Conservation (phyloP, 1,140 invertebrate species). For the Lasioglossum albipes region DNA sequence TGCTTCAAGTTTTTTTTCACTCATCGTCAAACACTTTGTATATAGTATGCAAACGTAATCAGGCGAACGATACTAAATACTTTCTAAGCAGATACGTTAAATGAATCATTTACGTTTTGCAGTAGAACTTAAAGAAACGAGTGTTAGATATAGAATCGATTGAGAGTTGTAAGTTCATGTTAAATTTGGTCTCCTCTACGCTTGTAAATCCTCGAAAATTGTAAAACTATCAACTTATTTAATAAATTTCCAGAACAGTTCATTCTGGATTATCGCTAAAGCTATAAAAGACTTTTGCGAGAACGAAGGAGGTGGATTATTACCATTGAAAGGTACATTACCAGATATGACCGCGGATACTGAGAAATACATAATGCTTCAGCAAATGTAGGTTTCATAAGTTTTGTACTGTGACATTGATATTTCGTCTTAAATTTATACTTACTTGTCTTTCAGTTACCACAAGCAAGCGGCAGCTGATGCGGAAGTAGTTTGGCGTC, state of each 20-base stretch:
- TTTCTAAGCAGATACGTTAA: not conserved
- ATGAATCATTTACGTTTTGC: not conserved
- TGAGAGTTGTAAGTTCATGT: not conserved
- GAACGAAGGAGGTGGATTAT: slow-evolving; percentile 89
- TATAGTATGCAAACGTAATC: no score
- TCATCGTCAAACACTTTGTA: no score
- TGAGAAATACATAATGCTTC: slow-evolving; percentile 93
- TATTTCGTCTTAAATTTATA: not conserved
- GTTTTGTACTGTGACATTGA: not conserved
- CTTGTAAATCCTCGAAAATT: not conserved
- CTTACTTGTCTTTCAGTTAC: slow-evolving; percentile 81
- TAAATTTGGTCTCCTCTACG: not conserved
- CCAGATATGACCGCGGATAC: slow-evolving; percentile 99
- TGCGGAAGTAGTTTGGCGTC: slow-evolving; percentile 89
- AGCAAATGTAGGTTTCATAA: slow-evolving; percentile 86
- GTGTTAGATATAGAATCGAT: not conserved
- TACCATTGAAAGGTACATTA: slow-evolving; percentile 94
- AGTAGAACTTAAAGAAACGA: no score
- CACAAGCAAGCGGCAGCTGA: slow-evolving; percentile 91
- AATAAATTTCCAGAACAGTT: slow-evolving; percentile 82
- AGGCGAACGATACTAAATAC: no score
- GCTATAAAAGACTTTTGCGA: slow-evolving; percentile 94
- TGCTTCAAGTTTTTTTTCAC: no score
- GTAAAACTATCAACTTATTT: slow-evolving; percentile 33
- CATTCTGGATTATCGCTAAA: slow-evolving; percentile 96